Base-by-base conservation (phyloP, 2,797 vertebrate species). In the Lindbergichthys nudifrons region DNA sequence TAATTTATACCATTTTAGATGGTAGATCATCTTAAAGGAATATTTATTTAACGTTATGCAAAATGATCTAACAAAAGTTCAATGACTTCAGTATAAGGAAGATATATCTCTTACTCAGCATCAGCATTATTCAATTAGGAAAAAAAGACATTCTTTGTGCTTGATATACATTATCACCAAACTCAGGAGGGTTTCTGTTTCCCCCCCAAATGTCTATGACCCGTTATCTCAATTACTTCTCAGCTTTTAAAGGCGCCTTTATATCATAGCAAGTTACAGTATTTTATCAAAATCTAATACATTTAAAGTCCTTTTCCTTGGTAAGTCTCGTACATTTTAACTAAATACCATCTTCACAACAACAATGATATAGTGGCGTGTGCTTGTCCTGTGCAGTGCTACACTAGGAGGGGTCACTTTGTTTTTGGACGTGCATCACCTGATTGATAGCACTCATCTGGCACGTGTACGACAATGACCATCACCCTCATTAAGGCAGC, bases 391-490 rank as follows among this genome's bases (percentile, higher is more conserved):
- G 30, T 48, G 42, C 41, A 60, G 64, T 58, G 41, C 67, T 14
- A 50, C 53, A 58, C 62, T 26, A 42, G 21, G 68, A 82, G 67
- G 67, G 85, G 83, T 90, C 66, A 76, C 66, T 92, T 85, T 93
- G 91, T 86, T 89, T 93, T 88, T 89, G 86, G 80, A 83, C 87
- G 82, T 57, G 77, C 46, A 70, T 75, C 58, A 63, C 85, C 89
- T 95, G 94, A 95, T 95, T 94, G 94, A 95, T 95, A 89, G 88
- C 88, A 66, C 84, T 94, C 88, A 88, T 91, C 81, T 90, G 84
- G 81, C 75, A 77, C 61, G 50, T 74, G 79, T 85, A 82, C 61
- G 66, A 88, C 79, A 78, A 90, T 92, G 93, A 90, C 92, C 93
- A 91, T 85, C 89, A 85, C 88, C 87, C 93, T 93, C 95, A 95